These are phyloP conservation scores for Pangasius djambal DNA, from an alignment of 2,797 vertebrate species.

Conservation along the genomic window DNA sequence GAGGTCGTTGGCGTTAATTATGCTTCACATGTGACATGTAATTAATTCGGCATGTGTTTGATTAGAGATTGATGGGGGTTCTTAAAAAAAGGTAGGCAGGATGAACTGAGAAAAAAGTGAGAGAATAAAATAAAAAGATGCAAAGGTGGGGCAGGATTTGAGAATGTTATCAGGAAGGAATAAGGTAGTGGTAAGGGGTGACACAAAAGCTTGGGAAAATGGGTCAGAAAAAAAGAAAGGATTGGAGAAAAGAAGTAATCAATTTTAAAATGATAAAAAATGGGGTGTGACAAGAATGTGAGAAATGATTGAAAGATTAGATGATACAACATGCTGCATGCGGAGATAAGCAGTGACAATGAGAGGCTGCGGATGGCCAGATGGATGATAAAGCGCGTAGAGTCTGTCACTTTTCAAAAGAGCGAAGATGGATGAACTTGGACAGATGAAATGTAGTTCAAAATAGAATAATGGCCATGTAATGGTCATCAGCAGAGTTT, in stretches of 20 bases:
- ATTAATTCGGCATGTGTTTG: conserved; percentile 72
- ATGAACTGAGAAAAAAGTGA: conserved; percentile 50
- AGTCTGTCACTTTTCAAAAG: conserved; percentile 37
- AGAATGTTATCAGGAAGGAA: background rate
- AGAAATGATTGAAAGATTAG: conserved; percentile 26
- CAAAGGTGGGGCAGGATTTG: background rate
- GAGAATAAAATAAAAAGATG: conserved; percentile 29
- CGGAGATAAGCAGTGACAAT: conserved; percentile 23
- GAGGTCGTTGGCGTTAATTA: conserved; percentile 71
- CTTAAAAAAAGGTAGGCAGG: conserved; percentile 51
- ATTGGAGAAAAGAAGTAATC: conserved; percentile 29
- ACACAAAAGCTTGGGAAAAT: conserved; percentile 24
- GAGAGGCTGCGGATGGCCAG: conserved; percentile 20
- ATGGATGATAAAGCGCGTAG: conserved; percentile 23
- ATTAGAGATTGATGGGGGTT: conserved; percentile 61
- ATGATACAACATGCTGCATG: conserved; percentile 18
- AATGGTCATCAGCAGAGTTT: conserved; percentile 27
- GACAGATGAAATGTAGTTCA: conserved; percentile 24
- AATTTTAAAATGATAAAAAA: background rate
- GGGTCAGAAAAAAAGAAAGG: background rate
- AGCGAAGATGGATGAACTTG: conserved; percentile 29
- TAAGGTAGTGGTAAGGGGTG: conserved; percentile 12
- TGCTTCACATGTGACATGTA: conserved; percentile 67
- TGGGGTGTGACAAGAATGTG: conserved; percentile 1
- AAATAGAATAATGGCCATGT: conserved; percentile 29